phyloP scores from a whole-genome alignment of 2,888 invertebrate genomes.

The Tipula helvola region DNA sequence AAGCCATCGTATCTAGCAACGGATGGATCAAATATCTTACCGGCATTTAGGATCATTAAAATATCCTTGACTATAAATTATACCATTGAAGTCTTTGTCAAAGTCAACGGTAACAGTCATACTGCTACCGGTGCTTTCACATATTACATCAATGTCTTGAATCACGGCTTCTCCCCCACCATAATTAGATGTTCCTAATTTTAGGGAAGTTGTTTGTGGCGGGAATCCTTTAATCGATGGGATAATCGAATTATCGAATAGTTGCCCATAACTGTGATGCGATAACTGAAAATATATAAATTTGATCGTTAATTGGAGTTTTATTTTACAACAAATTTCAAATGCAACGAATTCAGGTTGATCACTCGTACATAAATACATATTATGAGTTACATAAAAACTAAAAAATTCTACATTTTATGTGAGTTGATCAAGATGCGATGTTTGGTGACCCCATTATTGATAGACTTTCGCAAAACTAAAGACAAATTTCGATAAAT shows the following conservation, averaged over 20 bases:
- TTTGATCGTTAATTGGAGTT: not conserved
- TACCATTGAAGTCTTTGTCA: constrained; percentile 48
- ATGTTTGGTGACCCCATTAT: not conserved
- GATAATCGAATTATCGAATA: not conserved
- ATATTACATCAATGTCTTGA: constrained; percentile 49
- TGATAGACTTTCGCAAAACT: not conserved
- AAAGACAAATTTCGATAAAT: not conserved
- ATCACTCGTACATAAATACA: too few species aligned
- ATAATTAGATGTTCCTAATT: constrained; percentile 32
- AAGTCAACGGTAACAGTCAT: constrained; percentile 53
- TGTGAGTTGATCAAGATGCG: not conserved
- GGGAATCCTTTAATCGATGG: not conserved
- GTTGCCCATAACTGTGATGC: not conserved
- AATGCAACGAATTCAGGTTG: too few species aligned
- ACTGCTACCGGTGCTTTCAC: constrained; percentile 34
- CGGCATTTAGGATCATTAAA: constrained; percentile 53
- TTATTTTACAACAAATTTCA: not conserved
- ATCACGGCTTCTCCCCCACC: constrained; percentile 22
- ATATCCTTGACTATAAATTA: constrained; percentile 58
- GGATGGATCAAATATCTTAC: constrained; percentile 32
- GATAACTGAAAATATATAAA: not conserved
- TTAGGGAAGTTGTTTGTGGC: not conserved
- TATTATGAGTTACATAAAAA: too few species aligned
- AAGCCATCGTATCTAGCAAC: not conserved
- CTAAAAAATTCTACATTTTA: too few species aligned